Conservation (phyloP, 2,888 invertebrate genomes). For the Dorcus hopei region DNA sequence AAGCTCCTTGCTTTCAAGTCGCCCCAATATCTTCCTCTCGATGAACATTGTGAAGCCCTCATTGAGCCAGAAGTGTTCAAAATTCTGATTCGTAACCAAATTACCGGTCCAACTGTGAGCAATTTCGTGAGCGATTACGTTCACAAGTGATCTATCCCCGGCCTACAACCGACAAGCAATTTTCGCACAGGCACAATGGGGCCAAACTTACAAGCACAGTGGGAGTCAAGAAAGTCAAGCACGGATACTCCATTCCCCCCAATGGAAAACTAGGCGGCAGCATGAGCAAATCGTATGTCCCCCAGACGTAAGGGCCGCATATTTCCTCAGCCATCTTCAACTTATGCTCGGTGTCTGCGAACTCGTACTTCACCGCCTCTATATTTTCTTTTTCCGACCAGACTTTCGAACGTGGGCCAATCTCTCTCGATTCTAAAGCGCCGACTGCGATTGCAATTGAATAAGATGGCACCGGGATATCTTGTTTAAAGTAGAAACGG, state of each 20-base stretch:
- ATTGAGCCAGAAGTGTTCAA: conserved; percentile 96
- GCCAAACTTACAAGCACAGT: conserved; percentile 69
- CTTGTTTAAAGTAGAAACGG: conserved; percentile 64
- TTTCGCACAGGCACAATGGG: background rate
- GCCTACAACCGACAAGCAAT: conserved; percentile 56
- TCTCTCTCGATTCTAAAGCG: conserved; percentile 66
- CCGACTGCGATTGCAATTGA: conserved; percentile 88
- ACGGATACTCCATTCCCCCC: conserved; percentile 98
- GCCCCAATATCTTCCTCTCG: conserved; percentile 79
- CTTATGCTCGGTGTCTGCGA: conserved; percentile 82
- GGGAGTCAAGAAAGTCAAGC: conserved; percentile 92
- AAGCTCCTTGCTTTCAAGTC: conserved; percentile 61
- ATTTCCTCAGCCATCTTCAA: conserved; percentile 77
- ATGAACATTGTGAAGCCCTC: conserved; percentile 93
- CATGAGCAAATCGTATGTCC: conserved; percentile 82
- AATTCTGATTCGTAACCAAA: conserved; percentile 87
- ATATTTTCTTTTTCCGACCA: conserved; percentile 88
- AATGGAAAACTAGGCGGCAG: conserved; percentile 92
- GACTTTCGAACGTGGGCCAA: conserved; percentile 80
- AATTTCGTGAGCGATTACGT: conserved; percentile 93
- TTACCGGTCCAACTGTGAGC: conserved; percentile 96
- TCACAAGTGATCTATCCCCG: conserved; percentile 85
- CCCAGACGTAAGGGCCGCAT: conserved; percentile 89
- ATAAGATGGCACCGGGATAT: conserved; percentile 85
- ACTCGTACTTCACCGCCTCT: conserved; percentile 83